Percentiles rank a stretch among this genome's conserved stretches.
phyloP scores from a whole-genome alignment of 2,797 vertebrate species.

The Okamejei kenojei region DNA sequence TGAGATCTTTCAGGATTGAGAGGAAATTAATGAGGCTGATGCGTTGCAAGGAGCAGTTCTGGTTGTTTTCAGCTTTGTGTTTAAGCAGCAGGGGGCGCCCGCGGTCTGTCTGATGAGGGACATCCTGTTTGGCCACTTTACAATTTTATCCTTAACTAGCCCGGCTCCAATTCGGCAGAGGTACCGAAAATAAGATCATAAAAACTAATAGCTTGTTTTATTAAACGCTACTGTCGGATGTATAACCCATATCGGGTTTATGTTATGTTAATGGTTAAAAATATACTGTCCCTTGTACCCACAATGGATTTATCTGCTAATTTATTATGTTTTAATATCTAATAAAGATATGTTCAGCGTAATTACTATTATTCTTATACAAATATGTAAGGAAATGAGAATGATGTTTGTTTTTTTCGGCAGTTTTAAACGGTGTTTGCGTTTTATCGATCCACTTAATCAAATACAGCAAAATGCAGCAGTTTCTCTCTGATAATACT shows the following conservation, averaged over 20 bases:
- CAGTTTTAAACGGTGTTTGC: not conserved
- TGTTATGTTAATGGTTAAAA: not conserved
- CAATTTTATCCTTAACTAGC: not conserved
- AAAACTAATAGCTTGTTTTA: not conserved
- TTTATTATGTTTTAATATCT: not conserved
- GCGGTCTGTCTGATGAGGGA: conserved; percentile 46
- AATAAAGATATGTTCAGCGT: not conserved
- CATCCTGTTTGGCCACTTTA: not conserved
- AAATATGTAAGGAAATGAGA: not conserved
- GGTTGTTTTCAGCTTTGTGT: conserved; percentile 39
- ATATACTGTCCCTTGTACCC: not conserved
- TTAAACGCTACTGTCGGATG: not conserved
- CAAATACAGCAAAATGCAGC: not conserved
- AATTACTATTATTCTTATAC: not conserved
- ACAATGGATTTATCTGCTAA: not conserved
- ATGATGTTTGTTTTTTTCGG: not conserved
- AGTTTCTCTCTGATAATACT: not conserved
- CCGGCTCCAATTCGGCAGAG: conserved; percentile 14
- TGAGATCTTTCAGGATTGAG: not conserved
- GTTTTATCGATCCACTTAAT: not conserved
- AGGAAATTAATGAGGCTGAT: conserved; percentile 4
- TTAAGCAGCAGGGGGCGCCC: conserved; percentile 58
- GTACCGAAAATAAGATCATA: too few relatives aligned
- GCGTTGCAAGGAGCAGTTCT: conserved; percentile 1
- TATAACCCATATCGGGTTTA: not conserved